Evolutionary conservation across 2,888 invertebrate genomes (phyloP).

Genomic region (Tachystola acroxantha): DNA sequence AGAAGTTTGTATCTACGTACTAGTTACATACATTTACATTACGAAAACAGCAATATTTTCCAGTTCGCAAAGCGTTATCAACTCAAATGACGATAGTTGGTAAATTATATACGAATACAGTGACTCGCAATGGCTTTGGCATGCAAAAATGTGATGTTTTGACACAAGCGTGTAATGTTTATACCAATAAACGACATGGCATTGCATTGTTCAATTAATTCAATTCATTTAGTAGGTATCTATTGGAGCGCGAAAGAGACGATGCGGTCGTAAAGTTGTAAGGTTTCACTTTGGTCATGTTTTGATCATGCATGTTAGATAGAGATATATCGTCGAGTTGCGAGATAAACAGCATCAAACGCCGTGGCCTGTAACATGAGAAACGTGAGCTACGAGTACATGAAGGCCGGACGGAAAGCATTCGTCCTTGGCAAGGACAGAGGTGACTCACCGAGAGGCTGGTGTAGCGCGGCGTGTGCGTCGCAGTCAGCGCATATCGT

Average conservation of each 20-base stretch:
- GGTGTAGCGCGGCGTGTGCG: conserved; percentile 65
- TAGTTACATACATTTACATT: no score
- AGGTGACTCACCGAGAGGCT: conserved; percentile 68
- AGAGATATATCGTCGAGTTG: not conserved
- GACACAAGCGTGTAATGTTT: not conserved
- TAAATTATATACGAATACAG: no score
- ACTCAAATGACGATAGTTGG: no score
- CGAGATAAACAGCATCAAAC: conserved; percentile 5
- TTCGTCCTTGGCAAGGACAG: conserved; percentile 48
- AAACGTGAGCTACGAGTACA: conserved; percentile 21
- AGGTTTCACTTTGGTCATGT: not conserved
- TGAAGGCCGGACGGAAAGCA: conserved; percentile 18
- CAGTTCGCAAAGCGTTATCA: no score
- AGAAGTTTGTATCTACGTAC: no score
- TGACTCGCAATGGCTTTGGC: conserved; percentile 13
- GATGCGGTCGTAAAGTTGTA: not conserved
- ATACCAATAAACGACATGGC: no score
- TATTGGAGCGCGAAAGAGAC: not conserved
- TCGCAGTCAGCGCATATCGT: conserved; percentile 72
- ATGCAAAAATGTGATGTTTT: not conserved
- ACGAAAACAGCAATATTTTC: no score
- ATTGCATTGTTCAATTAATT: not conserved
- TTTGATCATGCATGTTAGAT: not conserved
- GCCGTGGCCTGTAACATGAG: conserved; percentile 13
- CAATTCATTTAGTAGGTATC: not conserved